phyloP scores from a whole-genome alignment of 2,888 invertebrate species.

The Pristionchus entomophagus region DNA sequence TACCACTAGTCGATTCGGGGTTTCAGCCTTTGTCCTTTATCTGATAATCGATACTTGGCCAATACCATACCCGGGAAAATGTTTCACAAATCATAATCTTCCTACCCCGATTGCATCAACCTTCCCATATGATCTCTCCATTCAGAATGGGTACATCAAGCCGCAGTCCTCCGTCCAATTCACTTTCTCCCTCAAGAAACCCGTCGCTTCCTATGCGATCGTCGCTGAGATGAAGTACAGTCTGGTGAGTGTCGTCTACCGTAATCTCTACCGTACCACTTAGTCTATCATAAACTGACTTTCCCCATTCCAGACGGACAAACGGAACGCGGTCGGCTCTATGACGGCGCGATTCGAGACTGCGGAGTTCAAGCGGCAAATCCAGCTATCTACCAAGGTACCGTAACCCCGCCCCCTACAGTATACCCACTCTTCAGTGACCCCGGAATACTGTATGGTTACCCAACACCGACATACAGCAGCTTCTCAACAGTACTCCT shows the following conservation, averaged over 20 bases:
- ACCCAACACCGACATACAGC: too few relatives aligned
- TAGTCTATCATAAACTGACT: neutral
- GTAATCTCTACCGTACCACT: neutral
- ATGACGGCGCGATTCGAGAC: neutral
- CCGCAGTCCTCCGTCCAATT: constrained; percentile 9
- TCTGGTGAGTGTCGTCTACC: neutral
- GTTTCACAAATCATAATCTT: too few relatives aligned
- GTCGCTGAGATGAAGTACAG: neutral
- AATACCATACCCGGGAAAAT: too few relatives aligned
- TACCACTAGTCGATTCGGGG: too few relatives aligned
- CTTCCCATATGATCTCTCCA: neutral
- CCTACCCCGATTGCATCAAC: too few relatives aligned
- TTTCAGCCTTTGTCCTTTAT: neutral
- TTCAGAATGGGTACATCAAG: constrained; percentile 2
- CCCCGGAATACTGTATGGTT: neutral
- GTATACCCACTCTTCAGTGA: neutral
- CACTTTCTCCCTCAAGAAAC: neutral
- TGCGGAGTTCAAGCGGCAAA: neutral
- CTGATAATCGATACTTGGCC: too few relatives aligned
- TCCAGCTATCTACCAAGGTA: neutral
- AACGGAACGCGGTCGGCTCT: neutral
- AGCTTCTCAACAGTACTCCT: too few relatives aligned
- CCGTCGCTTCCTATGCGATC: neutral
- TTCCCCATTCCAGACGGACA: too few relatives aligned
- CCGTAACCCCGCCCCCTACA: neutral